Base-by-base conservation (phyloP, 1,140 invertebrate species). In the Drosophila lini region DNA sequence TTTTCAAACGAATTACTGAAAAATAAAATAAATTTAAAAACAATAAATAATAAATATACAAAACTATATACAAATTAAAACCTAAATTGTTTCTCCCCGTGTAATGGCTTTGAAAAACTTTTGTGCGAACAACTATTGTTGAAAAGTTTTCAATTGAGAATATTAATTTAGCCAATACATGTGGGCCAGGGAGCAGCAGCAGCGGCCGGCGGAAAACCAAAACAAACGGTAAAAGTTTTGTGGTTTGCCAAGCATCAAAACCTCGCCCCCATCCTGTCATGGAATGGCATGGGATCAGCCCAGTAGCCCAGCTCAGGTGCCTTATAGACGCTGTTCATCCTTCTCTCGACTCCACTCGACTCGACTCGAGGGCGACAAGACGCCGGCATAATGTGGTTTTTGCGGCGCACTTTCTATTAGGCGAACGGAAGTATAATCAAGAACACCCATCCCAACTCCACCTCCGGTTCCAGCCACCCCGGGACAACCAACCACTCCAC, bases 131-230 rank as follows among this genome's bases (percentile, higher is more conserved):
- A 88, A 89, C 84, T 89, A 88, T 88, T 88, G 84, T 88, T 88
- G 71, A 80, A 88, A 88, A 88, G 77, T 88, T 88, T 88, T 80
- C 80, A 88, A 88, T 88, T 83, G 84, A 88, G 84, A 89, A 90
- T 90, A 89, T 89, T 89, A 89, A 89, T 89, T 89, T 90, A 85
- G 85, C 83, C 84, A 90, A 89, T 89, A 89, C 81, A 89, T 84
- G 78, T 90, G 81, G 84, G 81, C 67, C 53, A 79, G 59, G 73
- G 61, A 62, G 68, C 67, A n/a, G 19, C 67, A n/a, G 25, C 25
- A 2, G 15, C 15, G 15, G 8, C 4, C 15, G 25, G 8, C 25
- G 22, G 19, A 59, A 83, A 83, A 74, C 63, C 67, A 64, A 86
- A 83, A 80, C 71, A 83, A 86, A 78, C 69, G 80, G 64, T 89